phyloP scores from a whole-genome alignment of 1,140 invertebrate genomes.

The Drosophila nebulosa region DNA sequence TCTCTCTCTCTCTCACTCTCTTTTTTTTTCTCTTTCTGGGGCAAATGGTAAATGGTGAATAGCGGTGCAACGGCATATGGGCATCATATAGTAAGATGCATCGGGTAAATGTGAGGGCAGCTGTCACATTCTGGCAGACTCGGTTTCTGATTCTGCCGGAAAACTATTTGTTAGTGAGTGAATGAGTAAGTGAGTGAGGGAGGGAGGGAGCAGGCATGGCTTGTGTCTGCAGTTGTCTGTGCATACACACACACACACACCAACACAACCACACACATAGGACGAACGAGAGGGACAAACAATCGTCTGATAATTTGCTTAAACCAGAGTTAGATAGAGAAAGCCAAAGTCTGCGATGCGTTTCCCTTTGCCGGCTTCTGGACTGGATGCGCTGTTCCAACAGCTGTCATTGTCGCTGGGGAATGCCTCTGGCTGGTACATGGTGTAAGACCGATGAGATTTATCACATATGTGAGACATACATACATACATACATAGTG shows the following conservation, averaged over 20 bases:
- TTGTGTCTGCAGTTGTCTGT: background rate
- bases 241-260: too few species aligned
- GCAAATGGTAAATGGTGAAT: slow-evolving; percentile 5
- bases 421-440: background rate
- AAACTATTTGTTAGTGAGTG: background rate
- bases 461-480: background rate
- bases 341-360: background rate
- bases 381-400: background rate
- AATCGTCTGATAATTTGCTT: background rate
- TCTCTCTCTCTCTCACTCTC: too few species aligned
- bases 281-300: background rate
- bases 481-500: background rate
- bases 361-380: background rate
- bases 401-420: background rate
- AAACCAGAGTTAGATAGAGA: background rate
- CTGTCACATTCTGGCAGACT: slow-evolving; percentile 35
- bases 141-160: background rate
- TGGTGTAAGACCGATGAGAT: background rate
- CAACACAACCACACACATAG: background rate
- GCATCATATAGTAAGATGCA: slow-evolving; percentile 23
- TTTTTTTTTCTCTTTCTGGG: background rate
- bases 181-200: background rate
- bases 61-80: slow-evolving; percentile 18
- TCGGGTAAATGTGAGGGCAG: slow-evolving; percentile 71
- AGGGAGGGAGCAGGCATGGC: background rate